Evolutionary conservation across 1,140 invertebrate species (phyloP), one percentile per base, ranked within the genome.

Genomic region (Caenorhabditis latens): DNA sequence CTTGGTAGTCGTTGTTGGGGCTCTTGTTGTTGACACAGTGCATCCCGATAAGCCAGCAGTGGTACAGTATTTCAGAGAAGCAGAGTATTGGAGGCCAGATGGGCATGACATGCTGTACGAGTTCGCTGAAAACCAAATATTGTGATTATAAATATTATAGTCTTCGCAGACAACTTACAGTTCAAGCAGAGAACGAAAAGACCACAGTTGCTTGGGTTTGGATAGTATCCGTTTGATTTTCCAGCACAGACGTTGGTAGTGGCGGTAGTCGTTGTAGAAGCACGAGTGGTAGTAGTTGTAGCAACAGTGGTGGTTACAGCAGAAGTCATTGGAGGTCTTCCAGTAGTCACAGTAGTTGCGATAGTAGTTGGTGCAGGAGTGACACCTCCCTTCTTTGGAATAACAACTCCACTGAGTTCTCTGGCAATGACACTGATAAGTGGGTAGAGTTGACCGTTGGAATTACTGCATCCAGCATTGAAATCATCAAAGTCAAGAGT

Each of bases 401-500:
- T 88, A 40, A 40, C 83, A 11, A 88, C 71, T 50, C 88, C 88
- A 24, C 87, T 83, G 8, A 89, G 83, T 65, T 89, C 88, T 50
- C 88, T 87, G 4, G 83, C 95, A 95, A 98, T 98, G 21, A 96
- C 96, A 55, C 96, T 95, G 90, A 98, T 97, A 16, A 98, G 93
- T 0, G 97, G 96, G 93, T 97, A 98, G 92, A 96, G 96, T 2
- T 96, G 95, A 83, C 96, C 95, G 3, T 86, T 65, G 11, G 92
- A 92, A 2, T 89, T 84, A 48, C 90, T 90, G 79, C 89, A 91
- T 16, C 94, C 95, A 2, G 96, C 96, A 87, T 95, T 96, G 92
- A 97, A 97, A 92, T 98, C 97, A 88, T 98, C 97, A 96, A 98
- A 97, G 90, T 98, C 97, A 0, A 98, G 94, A 0, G 96, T 97